A percentile compares a stretch with the other conserved stretches of the same genome.
Evolutionary conservation across 2,888 invertebrate genomes (phyloP).

Genomic region (Frankliniella fusca): DNA sequence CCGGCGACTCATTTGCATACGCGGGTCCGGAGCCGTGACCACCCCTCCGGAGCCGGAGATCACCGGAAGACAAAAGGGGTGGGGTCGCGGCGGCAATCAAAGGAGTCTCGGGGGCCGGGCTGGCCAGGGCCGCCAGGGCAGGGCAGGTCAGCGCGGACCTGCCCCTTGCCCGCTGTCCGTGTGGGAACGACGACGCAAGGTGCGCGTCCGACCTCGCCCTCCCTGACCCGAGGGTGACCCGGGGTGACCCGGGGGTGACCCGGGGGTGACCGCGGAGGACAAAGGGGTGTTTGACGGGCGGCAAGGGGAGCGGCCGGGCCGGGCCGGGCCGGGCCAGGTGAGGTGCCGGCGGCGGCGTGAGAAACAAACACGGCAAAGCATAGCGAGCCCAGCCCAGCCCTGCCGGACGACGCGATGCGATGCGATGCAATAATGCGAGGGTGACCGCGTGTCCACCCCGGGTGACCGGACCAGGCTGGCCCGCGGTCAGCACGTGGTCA

Average conservation of each 20-base stretch:
- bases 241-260: not conserved
- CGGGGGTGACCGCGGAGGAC: not conserved
- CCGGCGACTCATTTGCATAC: not conserved
- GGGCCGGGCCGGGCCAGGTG: not conserved
- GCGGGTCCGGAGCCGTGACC: not conserved
- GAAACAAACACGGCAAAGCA: not conserved
- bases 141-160: too few relatives aligned
- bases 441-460: not conserved
- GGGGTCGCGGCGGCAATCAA: not conserved
- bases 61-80: not conserved
- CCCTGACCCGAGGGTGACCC: not conserved
- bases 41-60: not conserved
- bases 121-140: too few relatives aligned
- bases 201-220: not conserved
- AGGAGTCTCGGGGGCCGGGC: not conserved
- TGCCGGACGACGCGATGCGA: not conserved
- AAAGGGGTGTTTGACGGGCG: not conserved
- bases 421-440: not conserved
- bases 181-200: not conserved
- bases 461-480: not conserved
- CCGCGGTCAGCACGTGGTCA: not conserved
- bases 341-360: too few relatives aligned
- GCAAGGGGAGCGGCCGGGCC: not conserved
- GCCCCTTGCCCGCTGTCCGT: not conserved
- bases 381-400: not conserved